Conservation (phyloP, 2,113 vertebrate genomes). For the Ascaphus truei region DNA sequence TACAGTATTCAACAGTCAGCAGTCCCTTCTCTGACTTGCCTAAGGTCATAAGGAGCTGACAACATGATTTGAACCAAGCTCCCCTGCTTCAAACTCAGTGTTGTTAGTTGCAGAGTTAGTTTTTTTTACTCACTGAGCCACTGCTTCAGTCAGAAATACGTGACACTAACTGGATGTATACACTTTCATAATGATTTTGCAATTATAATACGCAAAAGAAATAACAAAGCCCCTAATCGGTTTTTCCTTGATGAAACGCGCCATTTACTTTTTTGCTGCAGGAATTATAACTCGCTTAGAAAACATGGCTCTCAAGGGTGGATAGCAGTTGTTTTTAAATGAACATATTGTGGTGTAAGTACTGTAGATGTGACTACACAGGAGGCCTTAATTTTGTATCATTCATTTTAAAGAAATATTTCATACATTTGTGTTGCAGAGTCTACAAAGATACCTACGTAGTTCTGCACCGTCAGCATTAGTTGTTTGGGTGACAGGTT, state of each 20-base stretch:
- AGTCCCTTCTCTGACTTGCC: no score
- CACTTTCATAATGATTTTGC: constrained; percentile 57
- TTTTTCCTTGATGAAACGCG: constrained; percentile 42
- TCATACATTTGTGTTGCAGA: constrained; percentile 19
- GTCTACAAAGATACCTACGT: constrained; percentile 22
- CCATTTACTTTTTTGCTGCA: constrained; percentile 44
- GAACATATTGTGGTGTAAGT: constrained; percentile 44
- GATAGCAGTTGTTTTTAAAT: constrained; percentile 43
- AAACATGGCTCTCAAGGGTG: constrained; percentile 48
- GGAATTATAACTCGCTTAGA: constrained; percentile 55
- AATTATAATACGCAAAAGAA: constrained; percentile 55
- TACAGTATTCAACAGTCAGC: no score
- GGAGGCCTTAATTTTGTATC: constrained; percentile 54
- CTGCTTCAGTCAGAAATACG: no score
- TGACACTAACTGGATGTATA: constrained; percentile 50
- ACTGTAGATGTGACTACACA: constrained; percentile 45
- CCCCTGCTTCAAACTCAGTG: no score
- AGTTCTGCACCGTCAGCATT: constrained; percentile 7
- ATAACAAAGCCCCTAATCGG: constrained; percentile 48
- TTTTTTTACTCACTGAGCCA: no score
- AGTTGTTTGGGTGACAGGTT: background rate
- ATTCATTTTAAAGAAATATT: constrained; percentile 45
- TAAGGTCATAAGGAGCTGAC: no score
- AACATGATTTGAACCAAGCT: no score
- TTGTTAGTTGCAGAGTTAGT: no score